A percentile compares a stretch with the other conserved stretches of the same genome.
Evolutionary conservation across 2,797 vertebrate species (phyloP).

Genomic region (Pangasius krempfi): DNA sequence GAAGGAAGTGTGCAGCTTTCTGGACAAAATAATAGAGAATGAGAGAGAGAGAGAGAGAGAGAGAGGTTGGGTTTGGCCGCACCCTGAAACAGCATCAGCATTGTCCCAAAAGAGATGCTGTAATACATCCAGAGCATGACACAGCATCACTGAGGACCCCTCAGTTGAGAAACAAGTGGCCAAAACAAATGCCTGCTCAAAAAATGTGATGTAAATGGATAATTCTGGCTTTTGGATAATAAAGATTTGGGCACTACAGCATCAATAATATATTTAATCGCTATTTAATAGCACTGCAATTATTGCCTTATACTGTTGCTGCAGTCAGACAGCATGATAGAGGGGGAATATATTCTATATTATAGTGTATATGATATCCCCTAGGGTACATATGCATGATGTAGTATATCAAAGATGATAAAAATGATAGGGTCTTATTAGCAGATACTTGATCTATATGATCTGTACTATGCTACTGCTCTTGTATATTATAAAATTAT

Average conservation of each 20-base stretch:
- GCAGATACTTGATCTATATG: neutral
- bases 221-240: neutral
- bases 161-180: conserved; percentile 33
- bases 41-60: conserved; percentile 11
- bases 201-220: conserved; percentile 10
- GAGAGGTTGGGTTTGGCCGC: conserved; percentile 44
- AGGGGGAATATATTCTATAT: neutral
- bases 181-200: conserved; percentile 44
- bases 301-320: neutral
- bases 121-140: conserved; percentile 56
- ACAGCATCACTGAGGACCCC: conserved; percentile 62
- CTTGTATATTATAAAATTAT: neutral
- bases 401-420: neutral
- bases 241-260: neutral
- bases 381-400: too few species aligned
- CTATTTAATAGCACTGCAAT: neutral
- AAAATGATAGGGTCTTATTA: neutral
- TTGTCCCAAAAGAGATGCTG: conserved; percentile 41
- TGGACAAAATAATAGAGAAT: neutral
- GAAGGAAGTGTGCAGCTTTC: conserved; percentile 18
- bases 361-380: neutral
- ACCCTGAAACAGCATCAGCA: conserved; percentile 53
- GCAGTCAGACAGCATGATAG: neutral
- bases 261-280: neutral
- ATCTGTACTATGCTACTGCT: neutral